These are phyloP conservation scores for Paraplagusia blochii DNA, from an alignment of 2,113 vertebrate genomes.

Conservation along the genomic window DNA sequence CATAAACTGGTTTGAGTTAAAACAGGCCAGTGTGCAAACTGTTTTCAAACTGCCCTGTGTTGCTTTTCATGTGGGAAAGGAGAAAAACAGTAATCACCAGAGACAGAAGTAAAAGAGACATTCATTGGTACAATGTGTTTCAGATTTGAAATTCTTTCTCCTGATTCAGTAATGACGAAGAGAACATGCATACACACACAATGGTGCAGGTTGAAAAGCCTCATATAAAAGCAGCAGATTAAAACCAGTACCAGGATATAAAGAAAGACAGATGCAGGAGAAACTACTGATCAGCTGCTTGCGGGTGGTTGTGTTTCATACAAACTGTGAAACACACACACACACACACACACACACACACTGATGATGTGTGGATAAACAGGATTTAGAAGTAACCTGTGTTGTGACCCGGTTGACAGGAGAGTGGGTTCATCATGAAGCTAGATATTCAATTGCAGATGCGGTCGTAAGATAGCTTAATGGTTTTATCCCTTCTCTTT, in stretches of 20 bases:
- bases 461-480: too few relatives aligned
- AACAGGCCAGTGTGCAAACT: background rate
- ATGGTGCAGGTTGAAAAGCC: constrained; percentile 21
- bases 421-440: too few relatives aligned
- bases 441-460: too few relatives aligned
- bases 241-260: constrained; percentile 35
- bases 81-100: background rate
- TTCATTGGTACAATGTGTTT: constrained; percentile 3
- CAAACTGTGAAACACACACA: constrained; percentile 13
- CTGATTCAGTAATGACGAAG: background rate
- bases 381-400: too few relatives aligned
- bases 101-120: background rate
- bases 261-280: constrained; percentile 25
- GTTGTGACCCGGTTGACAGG: too few relatives aligned
- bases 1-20: background rate
- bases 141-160: background rate
- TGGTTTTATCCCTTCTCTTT: too few relatives aligned
- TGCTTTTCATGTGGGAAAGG: background rate
- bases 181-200: background rate
- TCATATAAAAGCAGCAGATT: constrained; percentile 35
- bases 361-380: too few relatives aligned
- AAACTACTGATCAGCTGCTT: constrained; percentile 37
- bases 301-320: background rate
- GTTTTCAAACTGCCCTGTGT: background rate
- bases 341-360: background rate